phyloP scores from a whole-genome alignment of 2,888 invertebrate species.

The Harmothoe impar region DNA sequence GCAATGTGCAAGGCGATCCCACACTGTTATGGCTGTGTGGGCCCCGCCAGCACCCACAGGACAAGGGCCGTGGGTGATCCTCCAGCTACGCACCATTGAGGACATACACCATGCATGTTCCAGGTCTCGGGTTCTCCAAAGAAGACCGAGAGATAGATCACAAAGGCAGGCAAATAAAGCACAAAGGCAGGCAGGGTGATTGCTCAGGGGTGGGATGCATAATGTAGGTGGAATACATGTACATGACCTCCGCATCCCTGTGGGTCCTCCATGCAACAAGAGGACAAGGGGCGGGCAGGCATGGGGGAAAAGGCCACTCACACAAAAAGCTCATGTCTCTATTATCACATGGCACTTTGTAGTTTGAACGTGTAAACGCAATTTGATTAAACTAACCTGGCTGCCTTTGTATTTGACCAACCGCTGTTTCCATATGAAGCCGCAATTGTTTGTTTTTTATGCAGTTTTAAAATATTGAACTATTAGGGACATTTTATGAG shows the following conservation, averaged over 20 bases:
- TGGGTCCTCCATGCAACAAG: neutral
- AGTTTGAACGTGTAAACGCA: slow-evolving; percentile 29
- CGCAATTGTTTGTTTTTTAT: neutral
- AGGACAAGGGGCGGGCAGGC: neutral
- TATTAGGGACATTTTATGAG: too few species aligned
- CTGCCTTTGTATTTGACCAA: neutral
- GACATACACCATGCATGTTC: neutral
- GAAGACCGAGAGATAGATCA: neutral
- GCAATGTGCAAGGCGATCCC: slow-evolving; percentile 2
- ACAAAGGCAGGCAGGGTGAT: neutral
- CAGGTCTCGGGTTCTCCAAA: slow-evolving; percentile 17
- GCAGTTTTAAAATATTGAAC: too few species aligned
- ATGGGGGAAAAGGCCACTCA: neutral
- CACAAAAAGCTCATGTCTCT: slow-evolving; percentile 12
- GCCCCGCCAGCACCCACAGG: neutral
- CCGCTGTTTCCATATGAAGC: neutral
- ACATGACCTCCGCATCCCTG: neutral
- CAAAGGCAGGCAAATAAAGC: slow-evolving; percentile 12
- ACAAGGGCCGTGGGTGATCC: neutral
- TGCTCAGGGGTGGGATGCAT: neutral
- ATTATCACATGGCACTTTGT: slow-evolving; percentile 14
- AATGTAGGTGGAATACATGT: slow-evolving; percentile 29
- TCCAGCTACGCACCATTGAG: neutral
- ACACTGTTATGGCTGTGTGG: neutral
- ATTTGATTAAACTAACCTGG: slow-evolving; percentile 9